Conservation (phyloP, 2,888 invertebrate species). For the Altica lythri region DNA sequence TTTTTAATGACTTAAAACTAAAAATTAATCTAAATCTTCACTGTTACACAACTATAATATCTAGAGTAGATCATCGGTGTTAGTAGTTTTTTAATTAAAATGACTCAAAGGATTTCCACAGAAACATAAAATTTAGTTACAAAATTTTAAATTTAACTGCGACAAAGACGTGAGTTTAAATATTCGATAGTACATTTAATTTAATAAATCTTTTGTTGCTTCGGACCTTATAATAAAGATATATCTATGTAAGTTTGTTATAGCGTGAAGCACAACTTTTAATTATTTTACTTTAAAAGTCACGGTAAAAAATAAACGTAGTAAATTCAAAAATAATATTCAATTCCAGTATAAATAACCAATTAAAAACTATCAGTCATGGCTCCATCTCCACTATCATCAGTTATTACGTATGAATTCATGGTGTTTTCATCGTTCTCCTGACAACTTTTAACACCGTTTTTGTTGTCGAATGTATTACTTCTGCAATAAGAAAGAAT, state of each 20-base stretch:
- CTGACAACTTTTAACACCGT: conserved; percentile 40
- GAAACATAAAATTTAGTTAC: no score
- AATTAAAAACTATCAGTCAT: conserved; percentile 29
- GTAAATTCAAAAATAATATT: no score
- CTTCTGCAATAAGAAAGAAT: conserved; percentile 59
- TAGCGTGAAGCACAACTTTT: no score
- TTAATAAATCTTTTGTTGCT: background rate
- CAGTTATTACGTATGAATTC: conserved; percentile 60
- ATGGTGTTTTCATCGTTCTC: conserved; percentile 54
- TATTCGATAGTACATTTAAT: no score
- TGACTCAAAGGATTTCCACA: no score
- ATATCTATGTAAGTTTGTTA: no score
- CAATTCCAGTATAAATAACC: no score
- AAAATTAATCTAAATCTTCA: conserved; percentile 19
- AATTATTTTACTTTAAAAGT: background rate
- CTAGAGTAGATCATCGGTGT: conserved; percentile 13
- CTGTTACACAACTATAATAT: conserved; percentile 11
- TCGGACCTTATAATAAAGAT: background rate
- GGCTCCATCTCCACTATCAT: conserved; percentile 45
- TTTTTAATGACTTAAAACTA: conserved; percentile 35
- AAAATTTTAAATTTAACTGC: background rate
- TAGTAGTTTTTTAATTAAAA: no score
- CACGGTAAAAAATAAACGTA: background rate
- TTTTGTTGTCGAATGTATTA: conserved; percentile 67
- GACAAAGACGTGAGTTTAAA: no score